Percentiles rank a stretch among this genome's conserved stretches.
Conservation (phyloP, 2,797 vertebrate species). For the Telmatherina bonti region DNA sequence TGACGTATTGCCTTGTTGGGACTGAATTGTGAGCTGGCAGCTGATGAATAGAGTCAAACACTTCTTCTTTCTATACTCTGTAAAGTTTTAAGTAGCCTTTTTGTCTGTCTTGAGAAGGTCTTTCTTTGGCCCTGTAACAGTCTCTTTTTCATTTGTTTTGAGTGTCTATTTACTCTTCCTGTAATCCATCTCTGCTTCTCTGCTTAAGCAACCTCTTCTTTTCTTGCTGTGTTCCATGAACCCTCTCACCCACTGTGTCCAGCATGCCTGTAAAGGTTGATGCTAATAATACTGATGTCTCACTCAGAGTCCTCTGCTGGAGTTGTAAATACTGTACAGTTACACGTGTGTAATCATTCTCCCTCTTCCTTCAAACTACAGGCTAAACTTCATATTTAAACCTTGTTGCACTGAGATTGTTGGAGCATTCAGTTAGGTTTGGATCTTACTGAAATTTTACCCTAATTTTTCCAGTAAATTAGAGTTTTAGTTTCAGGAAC, state of each 20-base stretch:
- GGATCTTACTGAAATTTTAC: background rate
- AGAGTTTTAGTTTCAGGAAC: too few species aligned
- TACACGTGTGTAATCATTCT: conserved; percentile 16
- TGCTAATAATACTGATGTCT: conserved; percentile 81
- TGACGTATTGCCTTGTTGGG: background rate
- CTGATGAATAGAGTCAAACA: conserved; percentile 28
- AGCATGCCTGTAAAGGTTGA: conserved; percentile 81
- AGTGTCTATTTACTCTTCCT: conserved; percentile 3
- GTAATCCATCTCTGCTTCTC: conserved; percentile 11
- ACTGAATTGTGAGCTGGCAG: conserved; percentile 18
- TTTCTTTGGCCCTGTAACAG: conserved; percentile 12
- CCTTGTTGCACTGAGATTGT: background rate
- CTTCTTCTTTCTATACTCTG: conserved; percentile 24
- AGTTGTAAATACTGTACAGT: conserved; percentile 61
- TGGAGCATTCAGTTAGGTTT: background rate
- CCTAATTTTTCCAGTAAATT: too few species aligned
- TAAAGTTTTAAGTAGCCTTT: conserved; percentile 14
- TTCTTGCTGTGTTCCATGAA: conserved; percentile 64
- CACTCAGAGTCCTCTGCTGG: conserved; percentile 30
- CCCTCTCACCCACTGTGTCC: conserved; percentile 56
- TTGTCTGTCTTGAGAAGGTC: background rate
- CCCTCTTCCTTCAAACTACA: background rate
- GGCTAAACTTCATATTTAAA: conserved; percentile 33
- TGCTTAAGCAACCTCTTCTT: conserved; percentile 3
- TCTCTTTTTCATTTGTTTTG: background rate